Evolutionary conservation across 2,888 invertebrate species (phyloP).

Genomic region (Patella depressa): DNA sequence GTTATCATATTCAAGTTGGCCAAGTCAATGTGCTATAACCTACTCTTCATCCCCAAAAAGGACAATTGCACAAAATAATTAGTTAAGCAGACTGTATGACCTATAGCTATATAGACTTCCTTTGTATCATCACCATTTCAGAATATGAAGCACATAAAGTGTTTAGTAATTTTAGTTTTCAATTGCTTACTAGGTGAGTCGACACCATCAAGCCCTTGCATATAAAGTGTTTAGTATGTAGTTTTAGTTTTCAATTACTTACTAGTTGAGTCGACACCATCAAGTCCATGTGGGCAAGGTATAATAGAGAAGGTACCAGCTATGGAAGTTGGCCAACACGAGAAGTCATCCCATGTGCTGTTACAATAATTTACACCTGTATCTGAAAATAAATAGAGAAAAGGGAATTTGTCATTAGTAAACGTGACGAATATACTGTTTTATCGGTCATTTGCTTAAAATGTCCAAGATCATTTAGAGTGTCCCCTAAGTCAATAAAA

Average conservation of each 20-base stretch:
- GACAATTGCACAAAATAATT: neutral
- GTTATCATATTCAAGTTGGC: too few relatives aligned
- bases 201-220: conserved; percentile 80
- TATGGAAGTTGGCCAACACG: conserved; percentile 88
- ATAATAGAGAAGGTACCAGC: conserved; percentile 80
- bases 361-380: conserved; percentile 74
- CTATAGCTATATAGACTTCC: neutral
- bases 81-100: neutral
- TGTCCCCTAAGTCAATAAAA: too few relatives aligned
- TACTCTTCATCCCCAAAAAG: too few relatives aligned
- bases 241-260: conserved; percentile 73
- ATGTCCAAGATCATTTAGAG: too few relatives aligned
- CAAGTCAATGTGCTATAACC: too few relatives aligned
- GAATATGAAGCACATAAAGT: conserved; percentile 76
- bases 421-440: too few relatives aligned
- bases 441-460: too few relatives aligned
- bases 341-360: conserved; percentile 81
- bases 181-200: conserved; percentile 85
- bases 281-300: conserved; percentile 84
- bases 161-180: neutral
- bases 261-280: conserved; percentile 83
- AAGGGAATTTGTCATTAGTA: neutral
- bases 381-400: conserved; percentile 37
- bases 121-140: neutral
- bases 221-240: conserved; percentile 80